phyloP scores from a whole-genome alignment of 2,888 invertebrate species.

The Carpatolechia fugitivella region DNA sequence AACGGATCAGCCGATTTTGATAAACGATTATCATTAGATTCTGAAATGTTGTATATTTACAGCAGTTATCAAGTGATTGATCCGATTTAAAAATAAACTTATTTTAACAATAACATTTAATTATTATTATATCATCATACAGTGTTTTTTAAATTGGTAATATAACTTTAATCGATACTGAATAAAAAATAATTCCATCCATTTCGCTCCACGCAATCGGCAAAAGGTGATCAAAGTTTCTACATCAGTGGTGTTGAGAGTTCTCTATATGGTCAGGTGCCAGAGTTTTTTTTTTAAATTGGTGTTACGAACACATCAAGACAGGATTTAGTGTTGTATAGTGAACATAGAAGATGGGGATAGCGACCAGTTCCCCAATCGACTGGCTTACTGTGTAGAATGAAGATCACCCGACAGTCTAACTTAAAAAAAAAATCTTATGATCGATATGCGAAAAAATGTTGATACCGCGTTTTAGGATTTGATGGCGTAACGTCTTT shows the following conservation, averaged over 20 bases:
- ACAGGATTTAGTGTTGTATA: constrained; percentile 48
- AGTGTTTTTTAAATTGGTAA: too few species aligned
- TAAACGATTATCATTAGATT: too few species aligned
- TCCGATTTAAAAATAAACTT: too few species aligned
- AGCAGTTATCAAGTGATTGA: too few species aligned
- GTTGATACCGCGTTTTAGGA: constrained; percentile 48
- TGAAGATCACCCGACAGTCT: constrained; percentile 45
- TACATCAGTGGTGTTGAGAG: constrained; percentile 71
- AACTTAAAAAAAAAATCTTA: constrained; percentile 16
- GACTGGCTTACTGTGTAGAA: constrained; percentile 65
- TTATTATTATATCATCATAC: too few species aligned
- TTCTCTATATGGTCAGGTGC: constrained; percentile 68
- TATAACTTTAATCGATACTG: too few species aligned
- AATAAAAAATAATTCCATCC: too few species aligned
- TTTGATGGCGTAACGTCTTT: too few species aligned
- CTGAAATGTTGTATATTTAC: too few species aligned
- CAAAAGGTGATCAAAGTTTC: constrained; percentile 57
- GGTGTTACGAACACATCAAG: constrained; percentile 59
- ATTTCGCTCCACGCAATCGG: not conserved
- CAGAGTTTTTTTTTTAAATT: constrained; percentile 56
- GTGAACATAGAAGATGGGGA: constrained; percentile 47
- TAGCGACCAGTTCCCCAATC: constrained; percentile 50
- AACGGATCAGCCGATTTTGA: too few species aligned
- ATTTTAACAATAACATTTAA: too few species aligned
- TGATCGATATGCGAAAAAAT: constrained; percentile 24